Evolutionary conservation across 2,113 vertebrate genomes (phyloP).

Genomic region (Tretioscincus oriximinensis): DNA sequence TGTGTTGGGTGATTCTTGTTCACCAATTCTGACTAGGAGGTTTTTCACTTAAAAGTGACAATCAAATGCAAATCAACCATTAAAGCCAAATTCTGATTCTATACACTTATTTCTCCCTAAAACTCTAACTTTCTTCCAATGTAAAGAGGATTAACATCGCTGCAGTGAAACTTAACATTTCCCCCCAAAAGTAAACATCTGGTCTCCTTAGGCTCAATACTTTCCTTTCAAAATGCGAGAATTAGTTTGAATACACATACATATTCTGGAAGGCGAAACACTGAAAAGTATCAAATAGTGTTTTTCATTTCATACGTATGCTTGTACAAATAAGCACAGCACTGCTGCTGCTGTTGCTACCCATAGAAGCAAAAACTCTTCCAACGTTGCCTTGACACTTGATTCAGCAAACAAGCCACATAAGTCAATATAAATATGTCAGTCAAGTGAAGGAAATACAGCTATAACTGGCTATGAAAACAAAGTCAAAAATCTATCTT

Average conservation of each 20-base stretch:
- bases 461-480: neutral
- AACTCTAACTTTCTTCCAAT: neutral
- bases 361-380: neutral
- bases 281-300: neutral
- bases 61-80: slow-evolving; percentile 56
- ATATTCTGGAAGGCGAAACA: neutral
- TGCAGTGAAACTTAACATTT: neutral
- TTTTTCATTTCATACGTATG: neutral
- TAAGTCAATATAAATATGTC: neutral
- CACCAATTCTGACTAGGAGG: slow-evolving; percentile 49
- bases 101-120: slow-evolving; percentile 34
- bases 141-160: slow-evolving; percentile 50
- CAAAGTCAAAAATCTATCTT: neutral
- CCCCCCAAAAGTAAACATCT: neutral
- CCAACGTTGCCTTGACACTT: neutral
- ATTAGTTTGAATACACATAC: neutral
- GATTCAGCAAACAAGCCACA: neutral
- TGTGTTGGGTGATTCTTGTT: slow-evolving; percentile 63
- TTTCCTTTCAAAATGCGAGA: neutral
- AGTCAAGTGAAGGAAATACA: neutral
- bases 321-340: neutral
- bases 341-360: neutral
- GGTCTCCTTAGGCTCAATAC: neutral
- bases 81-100: slow-evolving; percentile 63
- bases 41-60: slow-evolving; percentile 31